phyloP scores from a whole-genome alignment of 2,888 invertebrate species.

The Cepaea hortensis region DNA sequence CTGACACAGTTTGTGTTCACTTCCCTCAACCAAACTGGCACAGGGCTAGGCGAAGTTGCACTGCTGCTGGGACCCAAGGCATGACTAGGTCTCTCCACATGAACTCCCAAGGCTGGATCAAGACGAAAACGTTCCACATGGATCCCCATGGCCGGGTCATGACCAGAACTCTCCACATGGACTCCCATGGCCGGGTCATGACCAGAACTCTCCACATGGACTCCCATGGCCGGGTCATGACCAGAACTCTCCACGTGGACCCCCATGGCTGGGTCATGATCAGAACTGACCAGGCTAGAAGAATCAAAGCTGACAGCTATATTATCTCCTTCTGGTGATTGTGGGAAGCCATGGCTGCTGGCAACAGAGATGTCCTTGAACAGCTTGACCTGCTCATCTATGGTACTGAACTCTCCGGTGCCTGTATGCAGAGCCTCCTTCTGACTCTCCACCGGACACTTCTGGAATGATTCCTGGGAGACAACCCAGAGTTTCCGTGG shows the following conservation, averaged over 20 bases:
- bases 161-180: not conserved
- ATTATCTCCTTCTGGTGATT: conserved; percentile 27
- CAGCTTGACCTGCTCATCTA: not conserved
- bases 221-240: too few relatives aligned
- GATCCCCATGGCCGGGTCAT: not conserved
- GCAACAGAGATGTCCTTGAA: not conserved
- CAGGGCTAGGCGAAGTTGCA: not conserved
- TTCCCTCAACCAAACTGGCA: not conserved
- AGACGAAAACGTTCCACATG: not conserved
- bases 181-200: not conserved
- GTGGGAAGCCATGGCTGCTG: not conserved
- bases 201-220: too few relatives aligned
- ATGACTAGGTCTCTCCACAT: not conserved
- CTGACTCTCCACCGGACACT: not conserved
- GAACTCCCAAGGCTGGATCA: too few relatives aligned
- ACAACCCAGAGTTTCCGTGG: conserved; percentile 59
- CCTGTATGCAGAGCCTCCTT: conserved; percentile 43
- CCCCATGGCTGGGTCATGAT: not conserved
- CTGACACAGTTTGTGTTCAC: not conserved
- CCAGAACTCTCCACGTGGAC: not conserved
- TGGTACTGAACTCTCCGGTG: not conserved
- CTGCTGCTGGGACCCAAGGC: not conserved
- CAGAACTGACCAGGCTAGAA: conserved; percentile 19
- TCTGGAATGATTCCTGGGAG: conserved; percentile 28
- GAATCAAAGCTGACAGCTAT: conserved; percentile 47